phyloP scores from a whole-genome alignment of 2,888 invertebrate genomes.

The Aromia moschata region DNA sequence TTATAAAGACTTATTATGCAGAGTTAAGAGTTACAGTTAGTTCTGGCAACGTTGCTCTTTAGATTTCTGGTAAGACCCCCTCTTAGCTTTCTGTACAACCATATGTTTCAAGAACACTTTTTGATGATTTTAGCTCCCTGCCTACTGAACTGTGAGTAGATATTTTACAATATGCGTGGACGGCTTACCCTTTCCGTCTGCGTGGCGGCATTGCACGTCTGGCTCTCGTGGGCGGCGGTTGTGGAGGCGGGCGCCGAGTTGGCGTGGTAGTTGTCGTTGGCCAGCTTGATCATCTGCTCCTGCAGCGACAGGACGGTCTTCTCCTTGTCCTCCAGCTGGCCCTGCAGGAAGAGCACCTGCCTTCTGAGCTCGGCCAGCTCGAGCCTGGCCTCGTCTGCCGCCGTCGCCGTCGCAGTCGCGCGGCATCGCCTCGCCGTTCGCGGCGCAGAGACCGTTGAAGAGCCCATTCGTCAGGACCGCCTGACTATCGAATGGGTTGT shows the following conservation, averaged over 20 bases:
- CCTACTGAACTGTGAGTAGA: too few species aligned
- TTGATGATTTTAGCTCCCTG: too few species aligned
- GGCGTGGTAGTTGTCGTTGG: conserved; percentile 61
- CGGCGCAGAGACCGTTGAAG: conserved; percentile 69
- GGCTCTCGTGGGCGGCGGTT: conserved; percentile 56
- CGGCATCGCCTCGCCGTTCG: conserved; percentile 28
- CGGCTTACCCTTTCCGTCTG: conserved; percentile 83
- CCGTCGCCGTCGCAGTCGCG: conserved; percentile 64
- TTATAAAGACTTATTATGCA: too few species aligned
- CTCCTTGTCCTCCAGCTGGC: conserved; percentile 89
- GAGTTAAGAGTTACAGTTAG: too few species aligned
- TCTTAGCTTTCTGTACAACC: too few species aligned
- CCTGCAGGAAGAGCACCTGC: conserved; percentile 84
- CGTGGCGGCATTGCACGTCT: conserved; percentile 81
- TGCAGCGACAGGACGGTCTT: conserved; percentile 82
- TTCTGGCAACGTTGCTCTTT: too few species aligned
- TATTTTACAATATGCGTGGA: too few species aligned
- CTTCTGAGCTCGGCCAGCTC: conserved; percentile 83
- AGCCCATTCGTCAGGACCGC: conserved; percentile 69
- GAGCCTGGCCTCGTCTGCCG: conserved; percentile 63
- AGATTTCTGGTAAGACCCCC: too few species aligned
- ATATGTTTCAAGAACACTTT: too few species aligned
- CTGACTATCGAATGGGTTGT: conserved; percentile 83
- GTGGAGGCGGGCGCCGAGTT: conserved; percentile 61
- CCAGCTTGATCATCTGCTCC: conserved; percentile 72